Evolutionary conservation across 2,888 invertebrate species (phyloP).

Genomic region (Drosophila basisetae): DNA sequence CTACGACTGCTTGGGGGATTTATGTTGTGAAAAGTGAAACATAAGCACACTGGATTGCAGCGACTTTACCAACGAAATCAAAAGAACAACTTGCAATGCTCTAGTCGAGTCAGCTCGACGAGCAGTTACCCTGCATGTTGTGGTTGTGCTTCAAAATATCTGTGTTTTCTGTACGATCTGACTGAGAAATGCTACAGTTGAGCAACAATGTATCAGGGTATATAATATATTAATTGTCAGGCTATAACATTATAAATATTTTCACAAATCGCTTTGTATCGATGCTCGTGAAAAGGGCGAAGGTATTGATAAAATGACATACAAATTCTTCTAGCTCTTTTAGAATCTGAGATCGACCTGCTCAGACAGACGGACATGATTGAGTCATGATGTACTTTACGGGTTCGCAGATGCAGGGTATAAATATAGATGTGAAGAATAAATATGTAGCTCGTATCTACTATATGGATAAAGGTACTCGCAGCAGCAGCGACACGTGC

Average conservation of each 20-base stretch:
- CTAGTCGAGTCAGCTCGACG: not conserved
- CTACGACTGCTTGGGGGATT: conserved; percentile 65
- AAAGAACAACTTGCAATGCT: conserved; percentile 22
- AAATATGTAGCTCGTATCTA: conserved; percentile 30
- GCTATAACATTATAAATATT: not conserved
- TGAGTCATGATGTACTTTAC: not conserved
- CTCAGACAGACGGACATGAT: not conserved
- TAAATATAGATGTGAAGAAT: conserved; percentile 5
- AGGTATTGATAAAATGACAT: too few relatives aligned
- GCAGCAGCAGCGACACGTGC: conserved; percentile 72
- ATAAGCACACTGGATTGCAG: conserved; percentile 79
- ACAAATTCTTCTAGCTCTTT: not conserved
- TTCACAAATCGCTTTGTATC: not conserved
- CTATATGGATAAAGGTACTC: conserved; percentile 12
- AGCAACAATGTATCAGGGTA: not conserved
- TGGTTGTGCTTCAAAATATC: not conserved
- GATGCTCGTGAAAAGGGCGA: too few relatives aligned
- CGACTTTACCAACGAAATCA: conserved; percentile 56
- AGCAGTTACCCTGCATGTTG: not conserved
- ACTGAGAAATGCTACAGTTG: not conserved
- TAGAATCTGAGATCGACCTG: not conserved
- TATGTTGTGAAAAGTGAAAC: conserved; percentile 81
- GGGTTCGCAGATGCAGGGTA: not conserved
- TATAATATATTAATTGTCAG: not conserved
- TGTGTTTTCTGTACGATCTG: not conserved